Conservation (phyloP, 1,140 invertebrate genomes). For the Scaptodrosophila lebanonensis region DNA sequence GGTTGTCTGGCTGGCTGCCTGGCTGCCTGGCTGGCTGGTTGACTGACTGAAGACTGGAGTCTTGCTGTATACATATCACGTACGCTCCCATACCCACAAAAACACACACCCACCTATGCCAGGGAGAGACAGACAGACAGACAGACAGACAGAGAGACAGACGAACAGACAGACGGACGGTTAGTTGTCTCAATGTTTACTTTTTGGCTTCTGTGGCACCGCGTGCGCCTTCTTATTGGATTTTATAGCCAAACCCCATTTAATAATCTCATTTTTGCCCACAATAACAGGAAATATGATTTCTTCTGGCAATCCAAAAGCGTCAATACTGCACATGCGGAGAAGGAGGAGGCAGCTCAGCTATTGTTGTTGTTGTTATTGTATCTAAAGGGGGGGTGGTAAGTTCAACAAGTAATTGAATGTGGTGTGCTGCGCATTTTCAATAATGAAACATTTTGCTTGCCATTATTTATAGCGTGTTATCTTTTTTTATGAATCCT, state of each 20-base stretch:
- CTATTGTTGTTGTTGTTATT: no score
- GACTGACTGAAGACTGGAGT: slow-evolving; percentile 7
- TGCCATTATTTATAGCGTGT: slow-evolving; percentile 71
- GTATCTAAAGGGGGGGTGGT: slow-evolving; percentile 6
- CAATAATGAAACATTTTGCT: slow-evolving; percentile 49
- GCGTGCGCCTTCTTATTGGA: slow-evolving; percentile 58
- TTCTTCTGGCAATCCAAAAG: slow-evolving; percentile 54
- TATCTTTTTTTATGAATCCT: slow-evolving; percentile 73
- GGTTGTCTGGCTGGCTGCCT: neutral
- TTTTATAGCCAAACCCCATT: slow-evolving; percentile 73
- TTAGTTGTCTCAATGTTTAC: slow-evolving; percentile 65
- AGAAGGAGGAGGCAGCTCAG: slow-evolving; percentile 7
- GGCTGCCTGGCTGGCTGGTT: slow-evolving; percentile 12
- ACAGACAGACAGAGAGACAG: slow-evolving; percentile 1
- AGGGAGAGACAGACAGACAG: slow-evolving; percentile 20
- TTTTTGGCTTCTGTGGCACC: slow-evolving; percentile 48
- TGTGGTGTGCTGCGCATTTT: slow-evolving; percentile 63
- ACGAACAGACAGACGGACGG: slow-evolving; percentile 9
- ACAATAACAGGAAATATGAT: slow-evolving; percentile 77
- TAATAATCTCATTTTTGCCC: slow-evolving; percentile 76
- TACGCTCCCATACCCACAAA: slow-evolving; percentile 35
- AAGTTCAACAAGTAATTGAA: slow-evolving; percentile 75
- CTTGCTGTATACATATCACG: slow-evolving; percentile 61
- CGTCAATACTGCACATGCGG: slow-evolving; percentile 8
- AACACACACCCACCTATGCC: slow-evolving; percentile 50